A percentile compares a stretch with the other conserved stretches of the same genome.
These are phyloP conservation scores for Pandion haliaetus DNA, from an alignment of 2,113 vertebrate genomes.

Conservation along the genomic window DNA sequence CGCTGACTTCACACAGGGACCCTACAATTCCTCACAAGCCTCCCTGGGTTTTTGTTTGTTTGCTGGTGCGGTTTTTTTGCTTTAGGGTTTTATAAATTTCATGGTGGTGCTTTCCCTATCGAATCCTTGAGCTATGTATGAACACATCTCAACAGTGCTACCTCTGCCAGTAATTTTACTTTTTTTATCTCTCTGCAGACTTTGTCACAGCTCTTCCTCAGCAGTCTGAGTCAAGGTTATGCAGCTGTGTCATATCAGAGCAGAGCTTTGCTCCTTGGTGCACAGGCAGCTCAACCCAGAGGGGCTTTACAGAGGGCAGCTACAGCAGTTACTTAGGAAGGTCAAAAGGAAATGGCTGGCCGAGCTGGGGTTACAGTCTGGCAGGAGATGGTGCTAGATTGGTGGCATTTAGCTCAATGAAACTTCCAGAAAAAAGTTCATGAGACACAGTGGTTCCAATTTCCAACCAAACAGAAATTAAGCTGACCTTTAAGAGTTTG, in stretches of 20 bases:
- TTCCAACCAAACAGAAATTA: background rate
- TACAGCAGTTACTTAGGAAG: background rate
- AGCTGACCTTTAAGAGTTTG: conserved; percentile 31
- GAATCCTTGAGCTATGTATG: background rate
- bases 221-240: background rate
- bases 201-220: background rate
- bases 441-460: background rate
- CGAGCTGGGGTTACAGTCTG: background rate
- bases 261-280: background rate
- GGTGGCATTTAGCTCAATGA: background rate
- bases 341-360: background rate
- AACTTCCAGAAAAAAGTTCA: conserved; percentile 12
- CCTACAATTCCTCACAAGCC: background rate
- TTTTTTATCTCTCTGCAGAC: background rate
- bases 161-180: background rate
- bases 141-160: background rate
- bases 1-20: background rate
- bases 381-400: background rate
- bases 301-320: background rate
- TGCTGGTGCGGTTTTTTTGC: fast-evolving
- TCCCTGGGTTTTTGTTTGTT: background rate
- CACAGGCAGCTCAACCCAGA: background rate
- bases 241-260: background rate
- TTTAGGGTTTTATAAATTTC: background rate
- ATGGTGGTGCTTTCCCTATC: background rate